phyloP scores from a whole-genome alignment of 2,797 vertebrate genomes.

The Microctenopoma lineatum region DNA sequence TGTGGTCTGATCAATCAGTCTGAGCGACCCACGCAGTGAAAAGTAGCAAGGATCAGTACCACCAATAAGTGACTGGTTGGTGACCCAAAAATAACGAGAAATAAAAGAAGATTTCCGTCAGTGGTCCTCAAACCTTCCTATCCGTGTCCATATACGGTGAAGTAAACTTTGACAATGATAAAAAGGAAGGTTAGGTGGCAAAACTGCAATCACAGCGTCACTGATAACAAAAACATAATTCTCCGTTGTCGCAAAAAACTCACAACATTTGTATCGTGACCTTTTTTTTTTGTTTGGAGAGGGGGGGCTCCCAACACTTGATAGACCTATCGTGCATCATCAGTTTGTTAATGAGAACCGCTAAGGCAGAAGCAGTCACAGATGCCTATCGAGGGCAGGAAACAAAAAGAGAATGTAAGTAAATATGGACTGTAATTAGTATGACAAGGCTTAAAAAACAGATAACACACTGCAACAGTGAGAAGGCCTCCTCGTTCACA shows the following conservation, averaged over 20 bases:
- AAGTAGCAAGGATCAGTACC: slow-evolving; percentile 9
- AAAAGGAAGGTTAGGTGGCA: slow-evolving; percentile 15
- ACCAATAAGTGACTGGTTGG: neutral
- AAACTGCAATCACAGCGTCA: slow-evolving; percentile 66
- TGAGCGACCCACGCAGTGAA: slow-evolving; percentile 23
- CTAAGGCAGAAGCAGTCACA: slow-evolving; percentile 71
- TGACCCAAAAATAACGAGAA: neutral
- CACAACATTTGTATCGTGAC: slow-evolving; percentile 78
- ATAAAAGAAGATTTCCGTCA: neutral
- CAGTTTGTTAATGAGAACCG: slow-evolving; percentile 82
- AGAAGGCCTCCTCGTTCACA: slow-evolving; percentile 59
- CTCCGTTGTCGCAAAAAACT: slow-evolving; percentile 71
- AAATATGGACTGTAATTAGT: slow-evolving; percentile 86
- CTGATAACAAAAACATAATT: slow-evolving; percentile 74
- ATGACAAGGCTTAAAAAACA: slow-evolving; percentile 83
- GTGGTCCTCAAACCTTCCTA: neutral
- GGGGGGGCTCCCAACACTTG: slow-evolving; percentile 67
- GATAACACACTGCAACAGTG: slow-evolving; percentile 79
- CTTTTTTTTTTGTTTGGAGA: slow-evolving; percentile 74
- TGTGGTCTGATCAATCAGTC: slow-evolving; percentile 42
- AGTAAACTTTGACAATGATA: neutral
- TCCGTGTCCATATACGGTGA: neutral
- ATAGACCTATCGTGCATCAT: slow-evolving; percentile 81
- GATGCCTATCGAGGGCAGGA: slow-evolving; percentile 83
- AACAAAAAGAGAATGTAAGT: slow-evolving; percentile 84